Conservation (phyloP, 2,797 vertebrate genomes). For the Tarsius wallacei region DNA sequence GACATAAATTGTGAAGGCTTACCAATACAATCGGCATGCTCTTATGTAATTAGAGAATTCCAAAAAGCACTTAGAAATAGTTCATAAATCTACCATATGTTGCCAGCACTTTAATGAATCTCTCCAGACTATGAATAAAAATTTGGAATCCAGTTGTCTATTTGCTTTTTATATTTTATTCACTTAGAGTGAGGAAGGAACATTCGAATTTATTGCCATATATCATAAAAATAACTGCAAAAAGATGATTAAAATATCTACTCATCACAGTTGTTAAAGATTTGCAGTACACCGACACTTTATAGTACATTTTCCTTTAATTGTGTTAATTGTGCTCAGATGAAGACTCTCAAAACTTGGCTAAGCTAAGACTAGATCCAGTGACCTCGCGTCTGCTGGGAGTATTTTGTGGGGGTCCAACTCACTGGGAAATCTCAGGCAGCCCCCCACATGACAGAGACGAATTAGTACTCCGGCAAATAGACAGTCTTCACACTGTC, state of each 20-base stretch:
- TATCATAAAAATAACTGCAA: constrained; percentile 56
- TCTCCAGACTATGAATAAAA: constrained; percentile 77
- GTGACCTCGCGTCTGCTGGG: background rate
- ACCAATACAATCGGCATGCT: constrained; percentile 74
- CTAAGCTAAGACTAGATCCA: constrained; percentile 8
- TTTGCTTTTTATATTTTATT: constrained; percentile 81
- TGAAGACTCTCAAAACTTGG: background rate
- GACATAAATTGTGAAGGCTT: constrained; percentile 76
- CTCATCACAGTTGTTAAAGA: constrained; percentile 10
- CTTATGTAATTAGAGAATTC: constrained; percentile 83
- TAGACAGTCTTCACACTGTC: background rate
- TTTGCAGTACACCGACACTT: background rate
- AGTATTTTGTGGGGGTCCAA: background rate
- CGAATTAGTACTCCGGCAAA: background rate
- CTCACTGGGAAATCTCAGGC: background rate
- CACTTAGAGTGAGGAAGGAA: constrained; percentile 60
- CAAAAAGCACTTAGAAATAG: constrained; percentile 79
- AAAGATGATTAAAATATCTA: background rate
- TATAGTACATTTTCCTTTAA: background rate
- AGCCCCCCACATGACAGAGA: background rate
- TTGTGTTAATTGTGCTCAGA: constrained; percentile 41
- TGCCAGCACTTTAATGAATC: constrained; percentile 83
- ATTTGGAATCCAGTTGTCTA: constrained; percentile 71
- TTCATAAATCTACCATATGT: constrained; percentile 81
- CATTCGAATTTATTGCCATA: constrained; percentile 41